Evolutionary conservation across 2,888 invertebrate species (phyloP), one percentile per base, ranked within the genome.

Genomic region (Elysia crispata): DNA sequence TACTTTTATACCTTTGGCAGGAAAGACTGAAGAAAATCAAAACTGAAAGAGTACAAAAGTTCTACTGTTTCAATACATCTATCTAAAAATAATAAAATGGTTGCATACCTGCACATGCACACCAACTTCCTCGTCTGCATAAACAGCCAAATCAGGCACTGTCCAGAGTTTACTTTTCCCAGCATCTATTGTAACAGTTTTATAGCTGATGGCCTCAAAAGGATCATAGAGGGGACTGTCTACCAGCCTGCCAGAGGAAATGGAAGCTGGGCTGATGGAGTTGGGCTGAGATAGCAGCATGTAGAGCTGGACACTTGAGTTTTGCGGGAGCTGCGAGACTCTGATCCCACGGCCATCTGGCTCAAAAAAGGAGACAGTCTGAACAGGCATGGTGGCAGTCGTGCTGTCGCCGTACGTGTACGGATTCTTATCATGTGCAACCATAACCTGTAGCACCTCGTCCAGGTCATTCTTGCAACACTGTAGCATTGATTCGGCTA

Each of bases 291-390:
- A 64, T 11, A 25, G 33, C 69, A 83, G 84, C 69, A 87, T 81
- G 70, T 81, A 83, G 69, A 89, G 80, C 25, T 77, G 80, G 6
- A 87, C 67, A 25, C 75, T 64, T 8, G 82, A 75, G 20, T 54
- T 60, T 5, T 80, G 72, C 13, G 83, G 50, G 15, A 89, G 82
- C 64, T 81, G 74, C 1, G 28, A n/a, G 11, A 89, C 80, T 0
- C 81, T n/a, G 28, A 88, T 83, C 49, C 80, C 66, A 0, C 74
- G 70, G n/a, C 88, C 88, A 70, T 82, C 77, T 8, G 82, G 76
- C 62, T 85, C 81, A 75, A 84, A 83, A 74, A 89, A 87, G 72
- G 83, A 82, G 11, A 86, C 80, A 1, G 83, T 81, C 13, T 86
- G 75, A 0, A 86, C 85, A 20, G 82, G 82, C 15, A 88, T 84